Conservation (phyloP, 2,797 vertebrate genomes). For the Alosa sapidissima region DNA sequence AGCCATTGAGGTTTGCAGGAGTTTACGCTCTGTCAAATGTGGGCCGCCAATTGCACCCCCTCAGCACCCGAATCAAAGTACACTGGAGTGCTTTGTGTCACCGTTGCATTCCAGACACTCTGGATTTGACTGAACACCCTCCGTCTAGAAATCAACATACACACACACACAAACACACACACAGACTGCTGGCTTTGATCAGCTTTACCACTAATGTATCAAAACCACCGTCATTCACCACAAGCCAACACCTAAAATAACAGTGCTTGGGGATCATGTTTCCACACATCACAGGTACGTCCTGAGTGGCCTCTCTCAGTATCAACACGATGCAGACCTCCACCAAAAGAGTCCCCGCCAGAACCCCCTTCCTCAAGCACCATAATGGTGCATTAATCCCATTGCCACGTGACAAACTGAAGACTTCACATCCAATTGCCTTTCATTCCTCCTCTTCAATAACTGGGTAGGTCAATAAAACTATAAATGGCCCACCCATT, state of each 20-base stretch:
- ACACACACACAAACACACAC: slow-evolving; percentile 44
- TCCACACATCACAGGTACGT: slow-evolving; percentile 45
- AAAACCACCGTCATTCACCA: slow-evolving; percentile 59
- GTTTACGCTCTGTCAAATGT: slow-evolving; percentile 57
- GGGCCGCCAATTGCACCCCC: slow-evolving; percentile 31
- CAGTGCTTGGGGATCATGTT: slow-evolving; percentile 42
- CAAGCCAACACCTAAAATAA: slow-evolving; percentile 57
- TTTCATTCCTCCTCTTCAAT: slow-evolving; percentile 32
- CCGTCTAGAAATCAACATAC: slow-evolving; percentile 36
- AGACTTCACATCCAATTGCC: not conserved
- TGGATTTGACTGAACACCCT: slow-evolving; percentile 39
- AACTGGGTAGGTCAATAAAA: slow-evolving; percentile 32
- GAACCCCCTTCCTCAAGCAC: not conserved
- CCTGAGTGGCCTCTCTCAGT: slow-evolving; percentile 16
- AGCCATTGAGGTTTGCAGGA: slow-evolving; percentile 51
- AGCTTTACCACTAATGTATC: slow-evolving; percentile 58
- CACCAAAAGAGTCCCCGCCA: not conserved
- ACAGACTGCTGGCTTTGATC: slow-evolving; percentile 54
- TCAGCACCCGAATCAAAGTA: slow-evolving; percentile 52
- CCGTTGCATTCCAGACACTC: slow-evolving; percentile 49
- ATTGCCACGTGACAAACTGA: not conserved
- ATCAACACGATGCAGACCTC: not conserved
- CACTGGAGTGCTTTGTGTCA: slow-evolving; percentile 66
- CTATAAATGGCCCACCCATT: slow-evolving; percentile 34
- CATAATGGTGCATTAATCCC: not conserved